Conservation (phyloP, 2,888 invertebrate genomes). For the Cerastis leucographa region DNA sequence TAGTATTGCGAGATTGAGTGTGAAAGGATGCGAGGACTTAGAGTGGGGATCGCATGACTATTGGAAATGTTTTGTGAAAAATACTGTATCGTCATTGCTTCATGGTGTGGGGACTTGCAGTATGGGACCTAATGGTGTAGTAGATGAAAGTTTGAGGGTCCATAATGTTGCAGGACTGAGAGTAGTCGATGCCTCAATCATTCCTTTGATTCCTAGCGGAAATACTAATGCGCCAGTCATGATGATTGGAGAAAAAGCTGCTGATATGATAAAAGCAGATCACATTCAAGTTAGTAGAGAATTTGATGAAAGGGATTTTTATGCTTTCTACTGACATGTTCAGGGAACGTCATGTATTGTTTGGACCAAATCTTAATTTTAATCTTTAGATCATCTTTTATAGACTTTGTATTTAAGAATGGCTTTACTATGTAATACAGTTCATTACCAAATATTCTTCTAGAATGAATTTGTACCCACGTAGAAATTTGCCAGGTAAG, state of each 20-base stretch:
- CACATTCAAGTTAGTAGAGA: conserved; percentile 21
- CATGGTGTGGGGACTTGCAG: conserved; percentile 90
- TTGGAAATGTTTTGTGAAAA: conserved; percentile 91
- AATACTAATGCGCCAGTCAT: conserved; percentile 85
- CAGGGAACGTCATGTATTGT: not conserved
- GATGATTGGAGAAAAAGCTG: conserved; percentile 86
- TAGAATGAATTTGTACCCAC: not conserved
- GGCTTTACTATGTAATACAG: not conserved
- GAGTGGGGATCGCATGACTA: conserved; percentile 90
- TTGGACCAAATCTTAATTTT: not conserved
- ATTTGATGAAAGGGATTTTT: not conserved
- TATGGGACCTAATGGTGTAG: conserved; percentile 83
- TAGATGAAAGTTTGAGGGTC: conserved; percentile 80
- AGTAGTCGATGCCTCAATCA: conserved; percentile 84
- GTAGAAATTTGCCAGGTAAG: too few relatives aligned
- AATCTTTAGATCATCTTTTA: not conserved
- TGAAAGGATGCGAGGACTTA: conserved; percentile 89
- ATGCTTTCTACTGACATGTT: not conserved
- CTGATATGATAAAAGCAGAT: conserved; percentile 84
- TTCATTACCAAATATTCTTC: not conserved
- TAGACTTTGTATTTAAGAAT: not conserved
- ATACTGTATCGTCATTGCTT: conserved; percentile 90
- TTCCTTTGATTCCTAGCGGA: conserved; percentile 83
- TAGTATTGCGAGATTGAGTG: conserved; percentile 72
- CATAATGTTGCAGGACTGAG: conserved; percentile 78